Conservation (phyloP, 2,797 vertebrate species). For the Spinus pinus region DNA sequence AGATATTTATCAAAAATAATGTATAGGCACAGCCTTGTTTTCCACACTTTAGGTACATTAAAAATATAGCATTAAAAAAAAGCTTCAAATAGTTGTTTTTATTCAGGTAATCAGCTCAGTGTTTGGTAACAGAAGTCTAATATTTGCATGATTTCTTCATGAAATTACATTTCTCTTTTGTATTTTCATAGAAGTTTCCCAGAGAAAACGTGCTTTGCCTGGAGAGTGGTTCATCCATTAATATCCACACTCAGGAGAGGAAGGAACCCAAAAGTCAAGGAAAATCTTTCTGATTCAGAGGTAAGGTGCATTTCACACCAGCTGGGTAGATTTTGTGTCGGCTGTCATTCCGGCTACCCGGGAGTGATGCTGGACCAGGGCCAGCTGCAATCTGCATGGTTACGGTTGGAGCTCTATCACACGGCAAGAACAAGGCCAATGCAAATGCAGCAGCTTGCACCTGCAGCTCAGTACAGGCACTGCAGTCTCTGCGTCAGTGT, state of each 20-base stretch:
- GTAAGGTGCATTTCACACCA: neutral
- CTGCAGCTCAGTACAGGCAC: neutral
- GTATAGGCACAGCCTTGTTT: neutral
- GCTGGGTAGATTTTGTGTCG: neutral
- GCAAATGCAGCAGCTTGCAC: neutral
- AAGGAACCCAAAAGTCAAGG: neutral
- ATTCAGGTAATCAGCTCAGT: neutral
- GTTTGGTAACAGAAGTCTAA: neutral
- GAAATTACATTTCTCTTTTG: neutral
- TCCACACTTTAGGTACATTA: neutral
- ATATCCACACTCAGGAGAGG: neutral
- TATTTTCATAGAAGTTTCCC: neutral
- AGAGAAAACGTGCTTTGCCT: neutral
- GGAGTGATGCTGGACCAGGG: neutral
- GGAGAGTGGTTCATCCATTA: accelerated
- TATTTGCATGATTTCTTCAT: neutral
- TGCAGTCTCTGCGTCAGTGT: neutral
- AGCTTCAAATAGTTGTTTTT: neutral
- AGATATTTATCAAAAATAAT: neutral
- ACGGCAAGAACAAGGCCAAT: accelerated
- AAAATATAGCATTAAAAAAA: neutral
- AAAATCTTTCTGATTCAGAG: neutral
- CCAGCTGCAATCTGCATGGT: neutral
- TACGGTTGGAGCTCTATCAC: neutral
- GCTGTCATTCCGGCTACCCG: neutral